Conservation (phyloP, 1,140 invertebrate genomes). For the Euwallacea similis region DNA sequence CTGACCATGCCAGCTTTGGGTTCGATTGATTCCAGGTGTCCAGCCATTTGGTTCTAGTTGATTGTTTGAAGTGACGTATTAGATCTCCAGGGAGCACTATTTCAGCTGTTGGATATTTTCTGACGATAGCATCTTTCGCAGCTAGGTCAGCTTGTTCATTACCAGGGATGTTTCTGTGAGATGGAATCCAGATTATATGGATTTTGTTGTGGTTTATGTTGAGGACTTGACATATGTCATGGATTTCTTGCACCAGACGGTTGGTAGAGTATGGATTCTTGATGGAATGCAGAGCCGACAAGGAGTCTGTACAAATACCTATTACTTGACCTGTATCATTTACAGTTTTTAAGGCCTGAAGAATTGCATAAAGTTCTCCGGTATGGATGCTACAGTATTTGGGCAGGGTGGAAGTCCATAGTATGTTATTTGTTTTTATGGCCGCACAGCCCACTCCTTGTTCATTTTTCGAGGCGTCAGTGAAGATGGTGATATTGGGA, state of each 20-base stretch:
- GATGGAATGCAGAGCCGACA: neutral
- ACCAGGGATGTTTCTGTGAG: constrained; percentile 21
- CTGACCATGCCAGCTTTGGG: neutral
- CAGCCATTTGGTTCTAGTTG: neutral
- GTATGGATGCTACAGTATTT: constrained; percentile 15
- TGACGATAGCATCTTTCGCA: constrained; percentile 14
- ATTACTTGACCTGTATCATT: neutral
- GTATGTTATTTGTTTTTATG: neutral
- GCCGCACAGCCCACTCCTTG: constrained; percentile 11
- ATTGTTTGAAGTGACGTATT: neutral
- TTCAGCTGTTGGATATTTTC: neutral
- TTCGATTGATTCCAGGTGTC: neutral
- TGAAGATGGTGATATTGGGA: constrained; percentile 17
- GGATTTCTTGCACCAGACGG: constrained; percentile 15
- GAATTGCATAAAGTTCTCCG: constrained; percentile 16
- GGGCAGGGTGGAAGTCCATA: constrained; percentile 3
- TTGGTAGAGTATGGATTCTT: neutral
- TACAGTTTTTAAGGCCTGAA: constrained; percentile 9
- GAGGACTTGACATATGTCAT: constrained; percentile 11
- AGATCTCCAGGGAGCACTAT: neutral
- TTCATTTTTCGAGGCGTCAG: constrained; percentile 21
- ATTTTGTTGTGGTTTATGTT: neutral
- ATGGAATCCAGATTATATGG: constrained; percentile 26
- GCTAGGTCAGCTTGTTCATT: constrained; percentile 23
- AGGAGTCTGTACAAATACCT: constrained; percentile 4